phyloP scores from a whole-genome alignment of 2,113 vertebrate species.

The Chelonoidis abingdonii region DNA sequence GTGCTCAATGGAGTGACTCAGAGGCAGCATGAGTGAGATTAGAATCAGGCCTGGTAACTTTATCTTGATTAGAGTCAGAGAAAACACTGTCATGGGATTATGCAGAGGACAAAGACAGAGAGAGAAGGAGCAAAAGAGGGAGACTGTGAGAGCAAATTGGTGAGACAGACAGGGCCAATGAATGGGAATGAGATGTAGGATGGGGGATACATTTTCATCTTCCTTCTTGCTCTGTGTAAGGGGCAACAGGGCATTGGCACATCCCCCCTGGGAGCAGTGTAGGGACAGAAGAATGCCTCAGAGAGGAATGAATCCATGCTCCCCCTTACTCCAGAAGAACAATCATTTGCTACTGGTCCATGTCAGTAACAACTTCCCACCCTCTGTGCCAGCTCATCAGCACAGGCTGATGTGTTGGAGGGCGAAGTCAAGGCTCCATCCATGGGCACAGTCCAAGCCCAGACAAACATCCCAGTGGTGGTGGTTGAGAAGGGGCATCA shows the following conservation, averaged over 20 bases:
- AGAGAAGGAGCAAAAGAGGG: background rate
- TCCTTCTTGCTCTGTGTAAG: background rate
- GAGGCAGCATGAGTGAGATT: background rate
- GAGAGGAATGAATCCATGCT: background rate
- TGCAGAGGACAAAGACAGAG: background rate
- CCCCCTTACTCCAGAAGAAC: background rate
- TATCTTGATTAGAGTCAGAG: background rate
- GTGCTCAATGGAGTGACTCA: background rate
- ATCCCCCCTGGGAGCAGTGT: background rate
- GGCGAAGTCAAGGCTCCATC: background rate
- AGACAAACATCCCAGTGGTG: background rate
- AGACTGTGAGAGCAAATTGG: background rate
- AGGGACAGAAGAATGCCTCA: background rate
- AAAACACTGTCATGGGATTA: background rate
- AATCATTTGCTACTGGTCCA: background rate
- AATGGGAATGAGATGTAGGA: background rate
- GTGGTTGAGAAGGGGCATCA: background rate
- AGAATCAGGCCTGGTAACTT: background rate
- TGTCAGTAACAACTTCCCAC: background rate
- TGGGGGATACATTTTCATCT: background rate
- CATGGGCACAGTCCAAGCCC: background rate
- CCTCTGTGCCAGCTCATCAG: accelerated
- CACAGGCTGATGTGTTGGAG: background rate
- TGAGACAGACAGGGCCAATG: background rate
- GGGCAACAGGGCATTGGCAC: background rate